Evolutionary conservation across 2,113 vertebrate species (phyloP), one percentile per base, ranked within the genome.

Genomic region (Brachirus orientalis): DNA sequence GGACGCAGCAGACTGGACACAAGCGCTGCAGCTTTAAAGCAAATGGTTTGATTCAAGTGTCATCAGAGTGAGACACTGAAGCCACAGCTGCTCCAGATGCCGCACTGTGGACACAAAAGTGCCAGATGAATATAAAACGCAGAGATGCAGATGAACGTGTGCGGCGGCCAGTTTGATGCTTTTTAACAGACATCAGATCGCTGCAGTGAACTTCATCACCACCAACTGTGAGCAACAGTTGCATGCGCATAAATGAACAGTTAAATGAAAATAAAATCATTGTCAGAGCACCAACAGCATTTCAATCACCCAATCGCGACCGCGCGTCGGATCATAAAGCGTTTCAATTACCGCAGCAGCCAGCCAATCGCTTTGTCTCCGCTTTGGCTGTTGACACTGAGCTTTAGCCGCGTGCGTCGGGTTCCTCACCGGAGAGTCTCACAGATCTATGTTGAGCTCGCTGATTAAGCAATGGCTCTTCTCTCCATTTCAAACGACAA

Each of bases 401-500:
- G 85, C 81, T 75, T 82, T 75, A 59, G 68, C 79, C 81, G 44
- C 38, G 65, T 72, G 19, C 56, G 63, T 77, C 69, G 72, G 75
- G 77, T 54, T 83, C 65, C 74, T 83, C 58, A 20, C 61, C 18
- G 73, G 64, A 74, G 72, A 78, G 77, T 66, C 66, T 63, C 56
- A 41, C 77, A 84, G 85, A 82, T 86, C 86, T 80, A 63, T 56
- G 77, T 69, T 78, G 85, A 86, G 86, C 83, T 82, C 77, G 18
- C 84, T 78, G 86, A 87, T 87, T 80, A 87, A 83, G 86, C 82
- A 69, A 78, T 75, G 83, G 82, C 79, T 87, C 86, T 83, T 74
- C 86, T 85, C 87, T 83, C 81, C 59, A 46, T 88, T 88, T 89
- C 86, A 82, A 72, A 86, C 66, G 80, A 85, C 87, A 86, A 74